Evolutionary conservation across 2,797 vertebrate genomes (phyloP).

Genomic region (Sparus aurata): DNA sequence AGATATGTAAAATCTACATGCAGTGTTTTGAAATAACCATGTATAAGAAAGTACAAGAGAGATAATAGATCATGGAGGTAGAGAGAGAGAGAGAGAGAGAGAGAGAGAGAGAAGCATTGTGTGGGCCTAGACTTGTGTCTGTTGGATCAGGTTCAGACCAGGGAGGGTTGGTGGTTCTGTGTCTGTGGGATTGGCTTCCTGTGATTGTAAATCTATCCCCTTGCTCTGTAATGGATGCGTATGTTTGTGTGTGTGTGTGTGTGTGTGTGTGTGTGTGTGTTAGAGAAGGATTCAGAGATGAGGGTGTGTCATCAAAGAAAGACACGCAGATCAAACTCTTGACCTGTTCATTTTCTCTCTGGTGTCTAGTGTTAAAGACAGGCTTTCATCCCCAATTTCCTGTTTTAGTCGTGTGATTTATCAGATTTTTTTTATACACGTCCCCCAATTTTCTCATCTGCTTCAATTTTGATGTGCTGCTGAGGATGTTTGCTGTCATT

Average conservation of each 20-base stretch:
- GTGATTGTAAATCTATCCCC: conserved; percentile 77
- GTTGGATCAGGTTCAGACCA: conserved; percentile 69
- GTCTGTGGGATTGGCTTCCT: conserved; percentile 76
- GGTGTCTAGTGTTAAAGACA: conserved; percentile 3
- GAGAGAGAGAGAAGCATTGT: conserved; percentile 8
- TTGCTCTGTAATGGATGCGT: conserved; percentile 54
- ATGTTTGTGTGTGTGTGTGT: conserved; percentile 19
- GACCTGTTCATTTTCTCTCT: conserved; percentile 42
- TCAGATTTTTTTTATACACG: neutral
- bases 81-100: neutral
- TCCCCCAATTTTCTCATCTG: conserved; percentile 21
- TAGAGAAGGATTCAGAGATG: conserved; percentile 20
- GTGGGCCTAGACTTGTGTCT: conserved; percentile 12
- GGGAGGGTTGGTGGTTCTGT: conserved; percentile 52
- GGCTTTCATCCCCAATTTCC: neutral
- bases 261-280: neutral
- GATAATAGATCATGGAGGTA: conserved; percentile 11
- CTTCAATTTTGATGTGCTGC: neutral
- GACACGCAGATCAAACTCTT: conserved; percentile 42
- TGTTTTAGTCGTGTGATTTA: neutral
- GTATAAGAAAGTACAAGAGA: neutral
- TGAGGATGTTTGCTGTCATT: neutral
- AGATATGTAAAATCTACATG: neutral
- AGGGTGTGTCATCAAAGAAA: conserved; percentile 45
- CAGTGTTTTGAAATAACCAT: neutral